phyloP scores from a whole-genome alignment of 1,140 invertebrate species.

The Drosophila trapezifrons region DNA sequence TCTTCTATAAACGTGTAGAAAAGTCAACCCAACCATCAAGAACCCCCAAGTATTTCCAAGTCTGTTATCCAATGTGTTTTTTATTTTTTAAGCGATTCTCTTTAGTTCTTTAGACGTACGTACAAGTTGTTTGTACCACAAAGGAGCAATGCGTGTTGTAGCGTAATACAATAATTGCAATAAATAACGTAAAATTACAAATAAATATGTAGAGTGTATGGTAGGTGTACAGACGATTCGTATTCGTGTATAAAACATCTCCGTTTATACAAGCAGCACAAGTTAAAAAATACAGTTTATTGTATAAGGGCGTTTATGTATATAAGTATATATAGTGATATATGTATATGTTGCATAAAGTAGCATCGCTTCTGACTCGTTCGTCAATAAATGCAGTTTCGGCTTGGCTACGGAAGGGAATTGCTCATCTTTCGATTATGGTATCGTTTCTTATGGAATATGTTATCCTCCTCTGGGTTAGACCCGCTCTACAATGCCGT shows the following conservation, averaged over 20 bases:
- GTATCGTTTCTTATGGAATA: conserved; percentile 73
- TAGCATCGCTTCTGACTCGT: conserved; percentile 74
- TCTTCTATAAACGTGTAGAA: neutral
- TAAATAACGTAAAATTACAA: conserved; percentile 82
- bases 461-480: conserved; percentile 57
- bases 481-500: conserved; percentile 77
- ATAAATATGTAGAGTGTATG: conserved; percentile 61
- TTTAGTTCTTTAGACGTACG: conserved; percentile 57
- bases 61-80: conserved; percentile 49
- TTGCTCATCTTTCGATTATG: conserved; percentile 58
- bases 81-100: conserved; percentile 69
- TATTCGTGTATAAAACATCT: conserved; percentile 69
- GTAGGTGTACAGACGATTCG: conserved; percentile 69
- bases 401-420: conserved; percentile 60
- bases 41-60: conserved; percentile 10
- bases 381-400: conserved; percentile 56
- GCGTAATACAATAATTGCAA: conserved; percentile 76
- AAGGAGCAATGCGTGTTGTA: conserved; percentile 66
- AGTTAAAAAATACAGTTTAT: conserved; percentile 74
- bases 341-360: conserved; percentile 73
- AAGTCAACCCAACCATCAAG: neutral
- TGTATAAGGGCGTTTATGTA: conserved; percentile 49
- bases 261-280: conserved; percentile 77
- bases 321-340: conserved; percentile 60
- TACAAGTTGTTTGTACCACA: conserved; percentile 25